phyloP scores from a whole-genome alignment of 2,797 vertebrate species.

The Aselliscus stoliczkanus region DNA sequence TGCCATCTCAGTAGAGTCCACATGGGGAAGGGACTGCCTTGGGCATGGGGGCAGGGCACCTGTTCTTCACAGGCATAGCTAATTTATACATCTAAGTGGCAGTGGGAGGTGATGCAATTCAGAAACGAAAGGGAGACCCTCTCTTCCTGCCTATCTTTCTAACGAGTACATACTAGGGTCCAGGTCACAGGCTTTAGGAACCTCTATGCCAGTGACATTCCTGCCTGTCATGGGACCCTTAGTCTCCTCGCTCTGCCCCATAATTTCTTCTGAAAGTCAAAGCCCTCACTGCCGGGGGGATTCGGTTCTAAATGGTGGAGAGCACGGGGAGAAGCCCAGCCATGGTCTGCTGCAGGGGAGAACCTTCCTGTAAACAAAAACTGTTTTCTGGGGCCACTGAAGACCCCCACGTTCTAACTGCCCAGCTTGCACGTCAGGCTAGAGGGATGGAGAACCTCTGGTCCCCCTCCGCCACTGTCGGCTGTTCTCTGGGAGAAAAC shows the following conservation, averaged over 20 bases:
- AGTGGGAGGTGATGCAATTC: background rate
- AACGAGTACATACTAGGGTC: background rate
- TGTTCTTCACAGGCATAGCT: background rate
- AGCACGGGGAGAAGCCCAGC: background rate
- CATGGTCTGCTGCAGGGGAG: background rate
- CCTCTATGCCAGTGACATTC: background rate
- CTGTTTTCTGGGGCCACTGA: background rate
- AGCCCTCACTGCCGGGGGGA: background rate
- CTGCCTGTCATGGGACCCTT: background rate
- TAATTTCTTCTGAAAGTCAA: background rate
- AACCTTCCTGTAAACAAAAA: background rate
- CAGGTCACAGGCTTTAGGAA: background rate
- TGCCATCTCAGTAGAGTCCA: background rate
- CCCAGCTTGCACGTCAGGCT: background rate
- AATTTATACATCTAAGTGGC: background rate
- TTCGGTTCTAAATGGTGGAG: background rate
- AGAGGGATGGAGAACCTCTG: background rate
- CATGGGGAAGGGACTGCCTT: background rate
- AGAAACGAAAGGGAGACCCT: background rate
- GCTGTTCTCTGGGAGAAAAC: background rate
- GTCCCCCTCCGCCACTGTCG: background rate
- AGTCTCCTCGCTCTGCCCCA: fast-evolving
- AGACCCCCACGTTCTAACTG: background rate
- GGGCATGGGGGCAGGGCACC: fast-evolving
- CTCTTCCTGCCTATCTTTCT: background rate